A percentile compares a stretch with the other conserved stretches of the same genome.
phyloP scores from a whole-genome alignment of 2,797 vertebrate genomes.

The Sebastes steindachneri region DNA sequence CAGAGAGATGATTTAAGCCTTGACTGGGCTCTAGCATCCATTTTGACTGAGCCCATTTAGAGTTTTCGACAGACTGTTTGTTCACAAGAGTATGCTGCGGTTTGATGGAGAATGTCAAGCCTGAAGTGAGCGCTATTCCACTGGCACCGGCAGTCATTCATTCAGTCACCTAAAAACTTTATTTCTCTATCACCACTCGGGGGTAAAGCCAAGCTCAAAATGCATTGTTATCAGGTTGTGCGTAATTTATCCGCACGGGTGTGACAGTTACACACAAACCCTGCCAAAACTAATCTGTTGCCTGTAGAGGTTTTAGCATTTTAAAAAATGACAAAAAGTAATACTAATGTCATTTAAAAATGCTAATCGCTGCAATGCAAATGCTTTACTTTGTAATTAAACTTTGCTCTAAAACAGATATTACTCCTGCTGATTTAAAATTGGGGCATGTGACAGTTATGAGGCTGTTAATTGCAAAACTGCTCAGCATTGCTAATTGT shows the following conservation, averaged over 20 bases:
- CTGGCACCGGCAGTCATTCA: slow-evolving; percentile 57
- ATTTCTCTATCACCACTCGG: slow-evolving; percentile 67
- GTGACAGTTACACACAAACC: slow-evolving; percentile 35
- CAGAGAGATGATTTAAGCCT: slow-evolving; percentile 84
- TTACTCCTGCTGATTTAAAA: slow-evolving; percentile 84
- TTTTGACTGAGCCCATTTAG: slow-evolving; percentile 81
- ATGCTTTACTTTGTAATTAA: slow-evolving; percentile 84
- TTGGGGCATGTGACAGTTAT: slow-evolving; percentile 85
- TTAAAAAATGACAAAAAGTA: slow-evolving; percentile 21
- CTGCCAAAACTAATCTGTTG: slow-evolving; percentile 27
- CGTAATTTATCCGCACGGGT: slow-evolving; percentile 46
- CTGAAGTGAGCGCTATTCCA: slow-evolving; percentile 68
- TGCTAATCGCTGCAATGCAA: slow-evolving; percentile 79
- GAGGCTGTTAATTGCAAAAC: slow-evolving; percentile 85
- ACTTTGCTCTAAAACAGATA: slow-evolving; percentile 86
- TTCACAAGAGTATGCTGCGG: slow-evolving; percentile 75
- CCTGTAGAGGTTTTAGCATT: slow-evolving; percentile 37
- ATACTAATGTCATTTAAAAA: slow-evolving; percentile 79
- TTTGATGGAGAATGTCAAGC: slow-evolving; percentile 79
- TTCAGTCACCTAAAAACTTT: slow-evolving; percentile 69
- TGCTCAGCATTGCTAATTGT: slow-evolving; percentile 87
- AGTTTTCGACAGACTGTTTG: slow-evolving; percentile 80
- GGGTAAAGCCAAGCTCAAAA: slow-evolving; percentile 44
- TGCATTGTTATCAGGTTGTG: slow-evolving; percentile 49
- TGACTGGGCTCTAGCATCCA: slow-evolving; percentile 78